phyloP scores from a whole-genome alignment of 2,888 invertebrate genomes.

The Apamea epomidion region DNA sequence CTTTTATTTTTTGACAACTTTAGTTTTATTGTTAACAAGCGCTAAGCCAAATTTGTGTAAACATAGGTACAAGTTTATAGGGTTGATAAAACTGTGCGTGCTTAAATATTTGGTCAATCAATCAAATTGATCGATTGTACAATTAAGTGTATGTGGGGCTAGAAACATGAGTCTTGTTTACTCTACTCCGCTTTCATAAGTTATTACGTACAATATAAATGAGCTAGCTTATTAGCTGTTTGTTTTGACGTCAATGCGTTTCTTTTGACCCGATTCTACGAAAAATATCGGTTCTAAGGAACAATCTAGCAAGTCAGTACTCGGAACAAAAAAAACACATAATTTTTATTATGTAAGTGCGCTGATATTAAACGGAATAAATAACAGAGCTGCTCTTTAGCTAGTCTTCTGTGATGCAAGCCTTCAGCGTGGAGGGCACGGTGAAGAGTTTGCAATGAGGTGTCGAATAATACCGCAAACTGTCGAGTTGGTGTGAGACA shows the following conservation, averaged over 20 bases:
- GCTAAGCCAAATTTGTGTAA: neutral
- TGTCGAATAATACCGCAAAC: too few relatives aligned
- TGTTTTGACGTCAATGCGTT: neutral
- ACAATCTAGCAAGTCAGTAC: neutral
- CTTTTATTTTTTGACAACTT: too few relatives aligned
- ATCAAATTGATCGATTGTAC: constrained; percentile 57
- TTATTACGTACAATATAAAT: constrained; percentile 4
- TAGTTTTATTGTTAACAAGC: neutral
- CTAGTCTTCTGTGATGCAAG: too few relatives aligned
- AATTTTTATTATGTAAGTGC: neutral
- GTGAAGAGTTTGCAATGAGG: too few relatives aligned
- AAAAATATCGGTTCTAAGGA: neutral
- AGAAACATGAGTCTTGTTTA: constrained; percentile 48
- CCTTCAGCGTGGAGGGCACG: too few relatives aligned
- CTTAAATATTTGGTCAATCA: constrained; percentile 49
- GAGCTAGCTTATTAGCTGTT: neutral
- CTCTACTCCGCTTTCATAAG: constrained; percentile 33
- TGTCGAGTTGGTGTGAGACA: too few relatives aligned
- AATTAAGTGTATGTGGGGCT: constrained; percentile 32
- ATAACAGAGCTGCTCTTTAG: neutral
- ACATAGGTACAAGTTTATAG: neutral
- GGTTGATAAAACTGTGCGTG: constrained; percentile 29
- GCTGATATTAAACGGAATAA: neutral
- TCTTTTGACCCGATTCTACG: neutral
- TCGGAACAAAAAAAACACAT: neutral